Conservation (phyloP, 1,140 invertebrate species). For the Drosophila pruinosa region DNA sequence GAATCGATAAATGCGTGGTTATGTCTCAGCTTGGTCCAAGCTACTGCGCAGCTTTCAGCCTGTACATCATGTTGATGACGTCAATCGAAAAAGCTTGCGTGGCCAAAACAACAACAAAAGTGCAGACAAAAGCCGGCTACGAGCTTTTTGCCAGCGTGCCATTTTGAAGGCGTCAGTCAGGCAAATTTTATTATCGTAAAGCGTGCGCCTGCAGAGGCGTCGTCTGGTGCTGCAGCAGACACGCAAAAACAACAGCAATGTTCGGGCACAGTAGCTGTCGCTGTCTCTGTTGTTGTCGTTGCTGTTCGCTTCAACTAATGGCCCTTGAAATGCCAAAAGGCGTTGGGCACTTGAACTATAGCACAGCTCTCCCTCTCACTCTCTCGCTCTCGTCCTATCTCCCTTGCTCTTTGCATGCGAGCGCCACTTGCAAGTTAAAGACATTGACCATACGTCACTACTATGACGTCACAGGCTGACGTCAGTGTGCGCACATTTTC, state of each 20-base stretch:
- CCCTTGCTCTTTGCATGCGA: neutral
- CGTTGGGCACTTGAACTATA: slow-evolving; percentile 40
- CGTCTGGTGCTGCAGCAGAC: slow-evolving; percentile 33
- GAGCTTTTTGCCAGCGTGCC: slow-evolving; percentile 36
- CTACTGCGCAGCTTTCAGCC: slow-evolving; percentile 73
- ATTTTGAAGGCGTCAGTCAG: slow-evolving; percentile 38
- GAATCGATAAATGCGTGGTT: slow-evolving; percentile 78
- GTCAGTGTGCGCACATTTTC: slow-evolving; percentile 48
- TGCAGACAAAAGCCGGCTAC: slow-evolving; percentile 63
- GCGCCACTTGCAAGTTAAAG: neutral
- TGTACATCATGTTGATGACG: slow-evolving; percentile 71
- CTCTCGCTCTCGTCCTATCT: neutral
- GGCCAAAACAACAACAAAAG: slow-evolving; percentile 56
- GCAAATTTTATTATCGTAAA: slow-evolving; percentile 76
- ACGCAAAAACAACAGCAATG: neutral
- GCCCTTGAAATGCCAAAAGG: slow-evolving; percentile 70
- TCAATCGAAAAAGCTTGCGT: slow-evolving; percentile 75
- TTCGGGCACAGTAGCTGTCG: neutral
- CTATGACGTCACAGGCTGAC: slow-evolving; percentile 67
- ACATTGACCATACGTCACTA: slow-evolving; percentile 51
- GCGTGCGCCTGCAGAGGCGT: slow-evolving; percentile 35
- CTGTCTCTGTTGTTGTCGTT: neutral
- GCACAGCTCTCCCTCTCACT: neutral
- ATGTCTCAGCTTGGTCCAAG: slow-evolving; percentile 51
- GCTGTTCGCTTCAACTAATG: slow-evolving; percentile 46